These are phyloP conservation scores for Leptinotarsa texana DNA, from an alignment of 1,140 invertebrate genomes.

Conservation along the genomic window DNA sequence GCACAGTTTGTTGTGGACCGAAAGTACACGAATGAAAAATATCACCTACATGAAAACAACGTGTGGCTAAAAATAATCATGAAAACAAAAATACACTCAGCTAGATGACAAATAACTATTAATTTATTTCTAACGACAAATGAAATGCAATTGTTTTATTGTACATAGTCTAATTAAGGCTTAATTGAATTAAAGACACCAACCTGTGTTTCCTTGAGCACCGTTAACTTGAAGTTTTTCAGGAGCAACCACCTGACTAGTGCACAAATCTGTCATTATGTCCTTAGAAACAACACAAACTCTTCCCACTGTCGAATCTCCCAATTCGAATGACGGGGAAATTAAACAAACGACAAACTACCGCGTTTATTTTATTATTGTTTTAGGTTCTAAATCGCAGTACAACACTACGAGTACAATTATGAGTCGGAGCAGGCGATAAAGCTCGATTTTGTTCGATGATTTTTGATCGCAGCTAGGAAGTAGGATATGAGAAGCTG, in stretches of 20 bases:
- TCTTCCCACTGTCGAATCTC: background rate
- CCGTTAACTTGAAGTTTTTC: slow-evolving; percentile 17
- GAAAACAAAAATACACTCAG: background rate
- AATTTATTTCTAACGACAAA: no score
- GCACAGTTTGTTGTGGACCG: no score
- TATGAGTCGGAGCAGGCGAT: slow-evolving; percentile 5
- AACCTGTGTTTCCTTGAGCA: background rate
- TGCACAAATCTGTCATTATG: slow-evolving; percentile 25
- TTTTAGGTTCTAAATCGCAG: slow-evolving; percentile 10
- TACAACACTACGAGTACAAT: background rate
- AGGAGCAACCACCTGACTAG: slow-evolving; percentile 10
- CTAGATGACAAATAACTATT: background rate
- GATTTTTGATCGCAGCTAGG: slow-evolving; percentile 12
- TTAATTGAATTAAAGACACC: background rate
- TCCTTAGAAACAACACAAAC: slow-evolving; percentile 9
- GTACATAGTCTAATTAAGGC: background rate
- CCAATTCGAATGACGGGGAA: slow-evolving; percentile 16
- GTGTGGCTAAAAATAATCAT: background rate
- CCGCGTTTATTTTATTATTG: slow-evolving; percentile 21
- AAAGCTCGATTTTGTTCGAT: background rate
- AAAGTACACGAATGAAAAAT: background rate
- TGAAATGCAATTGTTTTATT: no score
- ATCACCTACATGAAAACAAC: background rate
- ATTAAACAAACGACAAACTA: slow-evolving; percentile 18
- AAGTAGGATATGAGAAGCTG: slow-evolving; percentile 9